Evolutionary conservation across 35 echinoderm and acorn worm species (phyloP).

Genomic region (Lytechinus variegatus): DNA sequence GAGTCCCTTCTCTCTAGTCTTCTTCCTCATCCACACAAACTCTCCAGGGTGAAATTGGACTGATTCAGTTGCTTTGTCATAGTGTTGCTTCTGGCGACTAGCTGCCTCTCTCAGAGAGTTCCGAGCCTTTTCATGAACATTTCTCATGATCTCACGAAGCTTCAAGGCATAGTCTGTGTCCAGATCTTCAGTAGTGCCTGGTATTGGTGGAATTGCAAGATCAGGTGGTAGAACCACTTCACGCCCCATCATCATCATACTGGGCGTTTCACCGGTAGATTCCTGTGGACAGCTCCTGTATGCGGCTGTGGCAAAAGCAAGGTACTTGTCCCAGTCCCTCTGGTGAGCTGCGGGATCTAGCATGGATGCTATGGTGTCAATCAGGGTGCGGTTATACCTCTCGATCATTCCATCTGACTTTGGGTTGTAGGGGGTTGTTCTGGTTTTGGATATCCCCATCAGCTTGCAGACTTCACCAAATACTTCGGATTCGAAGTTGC

Average conservation of each 20-base stretch:
- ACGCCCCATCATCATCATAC: constrained; percentile 71
- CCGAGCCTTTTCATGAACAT: background rate
- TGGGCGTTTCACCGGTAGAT: constrained; percentile 65
- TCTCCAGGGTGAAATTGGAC: background rate
- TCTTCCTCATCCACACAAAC: background rate
- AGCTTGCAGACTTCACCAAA: constrained; percentile 50
- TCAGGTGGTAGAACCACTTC: constrained; percentile 52
- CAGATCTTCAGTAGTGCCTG: background rate
- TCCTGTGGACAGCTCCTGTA: constrained; percentile 70
- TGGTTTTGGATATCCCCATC: constrained; percentile 46
- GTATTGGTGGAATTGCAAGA: constrained; percentile 19
- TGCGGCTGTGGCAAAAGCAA: constrained; percentile 55
- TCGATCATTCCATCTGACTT: constrained; percentile 64
- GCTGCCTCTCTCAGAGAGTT: background rate
- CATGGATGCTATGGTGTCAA: constrained; percentile 41
- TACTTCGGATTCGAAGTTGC: constrained; percentile 55
- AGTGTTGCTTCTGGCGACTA: background rate
- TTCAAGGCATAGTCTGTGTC: background rate
- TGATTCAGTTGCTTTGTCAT: background rate
- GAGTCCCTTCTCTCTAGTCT: too few relatives aligned
- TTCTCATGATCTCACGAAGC: background rate
- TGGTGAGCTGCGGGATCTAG: constrained; percentile 27
- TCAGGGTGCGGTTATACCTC: constrained; percentile 56
- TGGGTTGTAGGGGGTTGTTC: constrained; percentile 60
- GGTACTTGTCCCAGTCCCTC: constrained; percentile 63